Evolutionary conservation across 2,113 vertebrate genomes (phyloP).

Genomic region (Perca flavescens): DNA sequence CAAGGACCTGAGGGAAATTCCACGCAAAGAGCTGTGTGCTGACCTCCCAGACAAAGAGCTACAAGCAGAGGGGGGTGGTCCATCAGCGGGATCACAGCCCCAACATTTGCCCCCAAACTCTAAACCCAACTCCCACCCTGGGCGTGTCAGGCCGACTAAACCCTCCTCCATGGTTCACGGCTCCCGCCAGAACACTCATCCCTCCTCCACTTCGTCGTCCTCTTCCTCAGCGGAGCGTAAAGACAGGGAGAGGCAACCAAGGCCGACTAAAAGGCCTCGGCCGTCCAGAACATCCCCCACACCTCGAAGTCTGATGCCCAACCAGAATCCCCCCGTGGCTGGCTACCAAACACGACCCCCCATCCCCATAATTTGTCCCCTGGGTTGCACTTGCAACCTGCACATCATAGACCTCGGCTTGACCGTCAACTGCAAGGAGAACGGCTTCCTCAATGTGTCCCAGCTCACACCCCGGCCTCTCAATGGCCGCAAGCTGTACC

Average conservation of each 20-base stretch:
- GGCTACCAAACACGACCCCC: conserved; percentile 97
- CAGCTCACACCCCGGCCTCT: conserved; percentile 95
- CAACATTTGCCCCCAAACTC: conserved; percentile 70
- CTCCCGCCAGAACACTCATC: conserved; percentile 93
- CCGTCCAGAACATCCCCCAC: conserved; percentile 91
- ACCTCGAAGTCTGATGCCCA: conserved; percentile 89
- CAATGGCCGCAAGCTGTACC: conserved; percentile 96
- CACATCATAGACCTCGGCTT: conserved; percentile 97
- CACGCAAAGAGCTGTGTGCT: conserved; percentile 93
- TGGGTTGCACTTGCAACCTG: conserved; percentile 95
- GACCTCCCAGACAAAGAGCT: conserved; percentile 83
- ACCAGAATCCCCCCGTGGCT: conserved; percentile 93
- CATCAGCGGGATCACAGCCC: conserved; percentile 84
- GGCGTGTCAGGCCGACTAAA: conserved; percentile 92
- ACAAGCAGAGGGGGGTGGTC: conserved; percentile 88
- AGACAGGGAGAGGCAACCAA: conserved; percentile 90
- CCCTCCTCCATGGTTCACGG: conserved; percentile 95
- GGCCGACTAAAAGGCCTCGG: conserved; percentile 92
- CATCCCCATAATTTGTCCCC: conserved; percentile 96
- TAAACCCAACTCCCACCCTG: conserved; percentile 86
- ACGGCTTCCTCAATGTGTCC: conserved; percentile 93
- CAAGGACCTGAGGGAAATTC: conserved; percentile 96
- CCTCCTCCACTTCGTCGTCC: conserved; percentile 72
- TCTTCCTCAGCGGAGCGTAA: conserved; percentile 90
- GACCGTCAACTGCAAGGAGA: conserved; percentile 97